Percentiles rank a stretch among this genome's conserved stretches.
Evolutionary conservation across 2,113 vertebrate species (phyloP).

Genomic region (Zosterops borbonicus): DNA sequence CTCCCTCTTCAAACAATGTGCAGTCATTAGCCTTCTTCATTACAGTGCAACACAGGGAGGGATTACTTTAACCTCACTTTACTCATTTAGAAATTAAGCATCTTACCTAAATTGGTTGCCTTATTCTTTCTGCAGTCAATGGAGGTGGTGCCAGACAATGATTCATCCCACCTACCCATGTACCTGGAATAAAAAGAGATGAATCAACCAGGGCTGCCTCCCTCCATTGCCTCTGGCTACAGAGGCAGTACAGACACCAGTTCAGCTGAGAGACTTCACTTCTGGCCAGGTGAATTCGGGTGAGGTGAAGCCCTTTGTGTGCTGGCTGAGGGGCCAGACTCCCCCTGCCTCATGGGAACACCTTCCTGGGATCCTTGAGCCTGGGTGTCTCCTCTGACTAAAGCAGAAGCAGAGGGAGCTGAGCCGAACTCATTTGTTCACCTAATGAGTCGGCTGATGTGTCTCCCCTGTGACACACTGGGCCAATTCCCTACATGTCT

Average conservation of each 20-base stretch:
- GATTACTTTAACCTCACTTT: slow-evolving; percentile 4
- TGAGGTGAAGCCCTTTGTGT: not conserved
- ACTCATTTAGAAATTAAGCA: not conserved
- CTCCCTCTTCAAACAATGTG: not conserved
- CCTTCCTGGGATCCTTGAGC: not conserved
- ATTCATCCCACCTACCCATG: not conserved
- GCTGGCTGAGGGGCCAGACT: not conserved
- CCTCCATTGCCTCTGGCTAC: not conserved
- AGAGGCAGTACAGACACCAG: not conserved
- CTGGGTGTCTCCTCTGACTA: not conserved
- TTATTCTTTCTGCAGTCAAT: slow-evolving; percentile 15
- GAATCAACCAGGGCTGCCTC: not conserved
- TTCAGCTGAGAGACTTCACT: not conserved
- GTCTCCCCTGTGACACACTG: not conserved
- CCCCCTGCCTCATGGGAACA: not conserved
- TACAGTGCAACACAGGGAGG: not conserved
- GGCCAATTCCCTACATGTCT: not conserved
- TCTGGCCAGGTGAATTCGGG: not conserved
- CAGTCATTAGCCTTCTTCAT: not conserved
- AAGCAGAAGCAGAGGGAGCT: not conserved
- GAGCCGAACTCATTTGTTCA: not conserved
- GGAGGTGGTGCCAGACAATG: slow-evolving; percentile 15
- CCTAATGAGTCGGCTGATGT: fast-evolving
- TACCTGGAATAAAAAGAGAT: not conserved
- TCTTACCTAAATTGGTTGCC: not conserved